phyloP scores from a whole-genome alignment of 2,797 vertebrate genomes.

The Eremophila alpestris region DNA sequence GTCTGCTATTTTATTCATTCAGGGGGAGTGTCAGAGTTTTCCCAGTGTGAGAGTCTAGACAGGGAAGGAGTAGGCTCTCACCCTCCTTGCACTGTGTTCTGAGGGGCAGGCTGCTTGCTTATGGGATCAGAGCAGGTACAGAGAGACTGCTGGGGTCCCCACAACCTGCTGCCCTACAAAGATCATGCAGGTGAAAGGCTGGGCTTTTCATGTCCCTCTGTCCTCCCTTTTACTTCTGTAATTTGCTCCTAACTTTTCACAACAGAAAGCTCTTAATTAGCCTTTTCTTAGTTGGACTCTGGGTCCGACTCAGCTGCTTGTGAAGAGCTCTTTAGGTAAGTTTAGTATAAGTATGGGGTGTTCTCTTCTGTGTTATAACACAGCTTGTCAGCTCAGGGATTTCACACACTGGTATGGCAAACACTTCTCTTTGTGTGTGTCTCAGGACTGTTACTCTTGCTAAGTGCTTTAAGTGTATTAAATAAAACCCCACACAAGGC shows the following conservation, averaged over 20 bases:
- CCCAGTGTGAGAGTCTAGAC: neutral
- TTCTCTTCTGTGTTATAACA: neutral
- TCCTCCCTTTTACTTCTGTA: neutral
- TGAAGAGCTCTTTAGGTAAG: neutral
- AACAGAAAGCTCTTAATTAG: neutral
- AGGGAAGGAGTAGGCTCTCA: neutral
- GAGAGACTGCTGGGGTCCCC: neutral
- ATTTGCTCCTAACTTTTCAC: neutral
- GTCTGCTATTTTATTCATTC: neutral
- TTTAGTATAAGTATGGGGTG: neutral
- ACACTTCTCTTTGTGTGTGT: neutral
- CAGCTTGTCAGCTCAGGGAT: neutral
- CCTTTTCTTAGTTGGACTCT: neutral
- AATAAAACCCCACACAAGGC: neutral
- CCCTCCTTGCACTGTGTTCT: neutral
- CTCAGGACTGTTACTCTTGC: neutral
- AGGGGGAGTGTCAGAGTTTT: neutral
- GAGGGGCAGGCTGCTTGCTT: neutral
- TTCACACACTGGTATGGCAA: neutral
- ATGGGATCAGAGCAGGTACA: accelerated
- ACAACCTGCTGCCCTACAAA: neutral
- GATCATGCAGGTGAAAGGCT: neutral
- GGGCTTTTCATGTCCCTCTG: neutral
- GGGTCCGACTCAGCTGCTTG: neutral
- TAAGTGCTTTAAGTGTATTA: neutral